Conservation (phyloP, 2,113 vertebrate species). For the Mustela lutreola region DNA sequence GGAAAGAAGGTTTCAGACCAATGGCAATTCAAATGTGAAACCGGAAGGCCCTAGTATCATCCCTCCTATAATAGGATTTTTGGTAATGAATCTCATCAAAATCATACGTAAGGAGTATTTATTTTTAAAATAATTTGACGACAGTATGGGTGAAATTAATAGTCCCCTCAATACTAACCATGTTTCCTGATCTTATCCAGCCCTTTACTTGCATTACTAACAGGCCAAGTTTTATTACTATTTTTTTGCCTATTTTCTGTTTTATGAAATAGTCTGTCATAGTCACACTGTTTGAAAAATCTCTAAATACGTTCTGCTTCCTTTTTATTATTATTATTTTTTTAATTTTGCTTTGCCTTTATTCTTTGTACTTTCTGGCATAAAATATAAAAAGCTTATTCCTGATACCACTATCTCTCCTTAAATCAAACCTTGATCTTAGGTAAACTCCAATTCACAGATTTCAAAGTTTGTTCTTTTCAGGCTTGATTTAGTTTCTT, state of each 20-base stretch:
- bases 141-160: background rate
- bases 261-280: background rate
- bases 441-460: background rate
- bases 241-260: background rate
- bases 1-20: background rate
- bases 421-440: background rate
- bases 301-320: background rate
- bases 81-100: conserved; percentile 5
- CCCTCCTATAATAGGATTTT: background rate
- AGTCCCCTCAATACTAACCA: background rate
- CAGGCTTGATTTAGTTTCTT: background rate
- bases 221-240: background rate
- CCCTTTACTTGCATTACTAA: background rate
- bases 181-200: background rate
- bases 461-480: conserved; percentile 31
- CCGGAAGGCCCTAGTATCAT: background rate
- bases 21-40: background rate
- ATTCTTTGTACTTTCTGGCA: background rate
- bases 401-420: background rate
- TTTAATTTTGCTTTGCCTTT: background rate
- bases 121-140: background rate
- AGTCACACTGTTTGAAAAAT: background rate
- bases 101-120: background rate
- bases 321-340: background rate
- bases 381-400: background rate